Conservation (phyloP, 2,888 invertebrate genomes). For the Portevinia maculata region DNA sequence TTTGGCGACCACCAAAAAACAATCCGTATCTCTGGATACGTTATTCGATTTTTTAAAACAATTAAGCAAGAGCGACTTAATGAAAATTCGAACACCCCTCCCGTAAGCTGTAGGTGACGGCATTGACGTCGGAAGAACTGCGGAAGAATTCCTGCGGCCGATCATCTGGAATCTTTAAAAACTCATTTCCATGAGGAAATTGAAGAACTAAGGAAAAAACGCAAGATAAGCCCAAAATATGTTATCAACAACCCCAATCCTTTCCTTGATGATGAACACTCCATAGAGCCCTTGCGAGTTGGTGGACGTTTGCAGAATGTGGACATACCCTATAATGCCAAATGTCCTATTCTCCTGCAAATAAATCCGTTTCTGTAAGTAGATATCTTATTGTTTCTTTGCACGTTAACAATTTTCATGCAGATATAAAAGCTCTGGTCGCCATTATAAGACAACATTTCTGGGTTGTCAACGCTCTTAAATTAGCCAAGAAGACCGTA, state of each 20-base stretch:
- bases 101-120: not conserved
- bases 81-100: not conserved
- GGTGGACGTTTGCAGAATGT: slow-evolving; percentile 29
- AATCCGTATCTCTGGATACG: not conserved
- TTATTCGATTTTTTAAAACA: not conserved
- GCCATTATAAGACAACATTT: slow-evolving; percentile 52
- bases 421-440: slow-evolving; percentile 58
- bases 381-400: slow-evolving; percentile 40
- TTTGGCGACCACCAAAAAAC: not conserved
- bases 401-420: slow-evolving; percentile 62
- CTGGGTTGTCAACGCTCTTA: slow-evolving; percentile 55
- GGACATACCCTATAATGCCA: slow-evolving; percentile 16
- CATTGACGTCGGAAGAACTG: not conserved
- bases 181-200: slow-evolving; percentile 1
- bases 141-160: too few relatives aligned
- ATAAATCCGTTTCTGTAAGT: slow-evolving; percentile 17
- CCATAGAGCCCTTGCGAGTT: slow-evolving; percentile 5
- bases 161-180: not conserved
- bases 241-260: slow-evolving; percentile 6
- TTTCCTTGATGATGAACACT: slow-evolving; percentile 9
- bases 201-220: slow-evolving; percentile 9
- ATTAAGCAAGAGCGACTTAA: not conserved
- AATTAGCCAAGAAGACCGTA: slow-evolving; percentile 18
- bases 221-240: slow-evolving; percentile 18
- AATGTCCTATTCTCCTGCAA: slow-evolving; percentile 8